Base-by-base conservation (phyloP, 2,113 vertebrate genomes). In the Pteronura brasiliensis region DNA sequence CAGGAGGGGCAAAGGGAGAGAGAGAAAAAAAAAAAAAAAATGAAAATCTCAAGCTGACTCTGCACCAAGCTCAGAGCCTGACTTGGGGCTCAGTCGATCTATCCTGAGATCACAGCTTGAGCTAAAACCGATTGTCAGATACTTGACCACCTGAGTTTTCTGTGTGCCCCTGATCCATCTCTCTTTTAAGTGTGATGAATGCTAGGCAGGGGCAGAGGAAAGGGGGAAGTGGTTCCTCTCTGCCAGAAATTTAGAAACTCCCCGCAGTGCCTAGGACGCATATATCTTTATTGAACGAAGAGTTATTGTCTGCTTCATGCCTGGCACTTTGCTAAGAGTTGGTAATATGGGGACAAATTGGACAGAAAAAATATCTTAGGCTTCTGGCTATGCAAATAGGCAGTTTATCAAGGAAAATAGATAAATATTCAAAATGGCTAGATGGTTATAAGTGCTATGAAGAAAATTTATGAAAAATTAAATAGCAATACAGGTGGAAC, bases 381-480 rank as follows among this genome's bases (percentile, higher is more conserved):
- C 21, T 84, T 94, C 39, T 59, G 63, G 57, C 29, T 23, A 8
- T 55, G 47, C n/a, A 49, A 13, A 57, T 57, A 7, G 69, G 18
- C 36, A 74, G 27, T 69, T 71, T 67, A 90, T 34, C 21, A 65
- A 65, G 11, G 39, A 67, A 95, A 93, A 36, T 34, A 89, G 52
- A 49, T 47, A 88, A 63, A 34, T 72, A 83, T 44, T 88, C 71
- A 91, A n/a, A 85, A 57, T 65, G 59, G 25, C 17, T 69, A 69
- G 39, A n/a, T 57, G 63, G 17, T 80, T 80, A 2, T 57, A 90
- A 77, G 42, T 42, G 23, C 76, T 57, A 31, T 77, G 85, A 95
- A 77, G 84, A 81, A 47, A 71, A 80, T 23, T 63, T 59, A 65
- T 71, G 88, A 55, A 59, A 94, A 80, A 52, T 82, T 74, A 61